phyloP scores from a whole-genome alignment of 2,888 invertebrate genomes.

The Sycophila texana region DNA sequence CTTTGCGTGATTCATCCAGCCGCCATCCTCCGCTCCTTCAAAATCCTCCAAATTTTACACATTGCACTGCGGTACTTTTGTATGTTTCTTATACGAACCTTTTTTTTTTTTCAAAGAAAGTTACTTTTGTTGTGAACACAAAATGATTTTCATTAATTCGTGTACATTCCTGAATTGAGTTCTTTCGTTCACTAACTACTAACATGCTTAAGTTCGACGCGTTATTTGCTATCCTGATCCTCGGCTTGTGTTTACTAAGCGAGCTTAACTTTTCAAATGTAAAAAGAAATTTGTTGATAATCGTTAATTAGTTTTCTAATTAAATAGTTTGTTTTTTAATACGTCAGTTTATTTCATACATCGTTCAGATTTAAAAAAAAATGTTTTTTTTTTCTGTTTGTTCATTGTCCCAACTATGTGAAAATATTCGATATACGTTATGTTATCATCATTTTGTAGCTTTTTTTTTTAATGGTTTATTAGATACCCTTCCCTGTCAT shows the following conservation, averaged over 20 bases:
- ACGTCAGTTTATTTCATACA: neutral
- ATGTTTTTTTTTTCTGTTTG: slow-evolving; percentile 12
- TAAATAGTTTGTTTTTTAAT: slow-evolving; percentile 18
- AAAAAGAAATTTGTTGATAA: slow-evolving; percentile 21
- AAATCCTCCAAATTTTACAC: slow-evolving; percentile 43
- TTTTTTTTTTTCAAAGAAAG: slow-evolving; percentile 18
- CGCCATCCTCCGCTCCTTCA: slow-evolving; percentile 54
- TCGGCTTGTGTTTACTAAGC: slow-evolving; percentile 46
- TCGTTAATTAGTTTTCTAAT: slow-evolving; percentile 22
- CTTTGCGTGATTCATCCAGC: slow-evolving; percentile 68
- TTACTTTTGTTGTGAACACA: neutral
- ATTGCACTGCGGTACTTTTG: slow-evolving; percentile 36
- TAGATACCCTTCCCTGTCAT: slow-evolving; percentile 4
- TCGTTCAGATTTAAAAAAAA: neutral
- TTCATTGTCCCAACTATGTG: neutral
- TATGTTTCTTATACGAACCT: slow-evolving; percentile 17
- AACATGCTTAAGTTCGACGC: slow-evolving; percentile 34
- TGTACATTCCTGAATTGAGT: slow-evolving; percentile 25
- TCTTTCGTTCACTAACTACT: slow-evolving; percentile 18
- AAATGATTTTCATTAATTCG: slow-evolving; percentile 15
- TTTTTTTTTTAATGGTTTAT: neutral
- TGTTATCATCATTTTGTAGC: neutral
- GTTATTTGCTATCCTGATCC: slow-evolving; percentile 18
- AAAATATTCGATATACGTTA: neutral
- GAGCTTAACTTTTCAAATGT: slow-evolving; percentile 46